phyloP scores from a whole-genome alignment of 2,113 vertebrate species.

The Nyctereutes procyonoides region DNA sequence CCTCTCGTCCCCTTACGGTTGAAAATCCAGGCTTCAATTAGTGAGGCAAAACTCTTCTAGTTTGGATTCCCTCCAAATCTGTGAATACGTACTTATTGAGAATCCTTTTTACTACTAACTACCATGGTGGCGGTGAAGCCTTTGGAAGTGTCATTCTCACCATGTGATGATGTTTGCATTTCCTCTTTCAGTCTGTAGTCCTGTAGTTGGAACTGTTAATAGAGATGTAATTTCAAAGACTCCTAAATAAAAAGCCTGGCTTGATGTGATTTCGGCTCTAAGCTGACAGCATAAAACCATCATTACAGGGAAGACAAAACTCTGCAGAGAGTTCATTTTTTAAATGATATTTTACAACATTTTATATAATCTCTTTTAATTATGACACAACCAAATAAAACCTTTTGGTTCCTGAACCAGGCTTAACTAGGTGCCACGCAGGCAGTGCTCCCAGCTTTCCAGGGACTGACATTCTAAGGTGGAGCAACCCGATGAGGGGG shows the following conservation, averaged over 20 bases:
- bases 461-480: background rate
- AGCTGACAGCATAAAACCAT: background rate
- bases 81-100: background rate
- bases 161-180: background rate
- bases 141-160: background rate
- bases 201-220: background rate
- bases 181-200: background rate
- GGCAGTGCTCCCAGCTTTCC: background rate
- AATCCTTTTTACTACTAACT: background rate
- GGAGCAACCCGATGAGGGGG: too few relatives aligned
- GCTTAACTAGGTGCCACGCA: background rate
- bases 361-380: background rate
- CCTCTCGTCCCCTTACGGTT: background rate
- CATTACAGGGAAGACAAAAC: background rate
- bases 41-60: background rate
- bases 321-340: slow-evolving; percentile 8
- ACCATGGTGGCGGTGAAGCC: fast-evolving
- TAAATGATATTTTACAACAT: background rate
- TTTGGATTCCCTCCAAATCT: background rate
- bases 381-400: background rate
- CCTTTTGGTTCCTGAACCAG: background rate
- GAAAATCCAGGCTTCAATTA: background rate
- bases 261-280: background rate
- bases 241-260: background rate
- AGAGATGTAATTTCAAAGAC: background rate